phyloP scores from a whole-genome alignment of 2,797 vertebrate species.

The Melanotaenia maccullochi region DNA sequence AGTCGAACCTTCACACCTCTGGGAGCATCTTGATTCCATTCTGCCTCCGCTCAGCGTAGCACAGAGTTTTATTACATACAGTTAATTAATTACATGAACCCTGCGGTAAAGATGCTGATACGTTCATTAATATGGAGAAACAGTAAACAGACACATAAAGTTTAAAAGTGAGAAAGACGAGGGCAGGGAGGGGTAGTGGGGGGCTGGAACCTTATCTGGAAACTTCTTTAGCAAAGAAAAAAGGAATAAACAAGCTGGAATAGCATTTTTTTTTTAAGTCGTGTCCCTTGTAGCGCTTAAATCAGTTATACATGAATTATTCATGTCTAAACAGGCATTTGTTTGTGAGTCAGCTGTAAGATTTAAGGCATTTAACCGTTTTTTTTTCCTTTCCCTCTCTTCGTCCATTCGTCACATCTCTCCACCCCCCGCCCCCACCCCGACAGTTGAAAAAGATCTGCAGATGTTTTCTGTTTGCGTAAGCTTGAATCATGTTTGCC shows the following conservation, averaged over 20 bases:
- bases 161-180: conserved; percentile 69
- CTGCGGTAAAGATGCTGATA: conserved; percentile 59
- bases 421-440: no score
- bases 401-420: neutral
- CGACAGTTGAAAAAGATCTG: conserved; percentile 49
- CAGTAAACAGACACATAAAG: conserved; percentile 62
- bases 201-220: conserved; percentile 56
- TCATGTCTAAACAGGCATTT: conserved; percentile 58
- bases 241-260: conserved; percentile 29
- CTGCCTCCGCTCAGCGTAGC: conserved; percentile 15
- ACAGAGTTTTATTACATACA: conserved; percentile 56
- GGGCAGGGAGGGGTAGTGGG: conserved; percentile 27
- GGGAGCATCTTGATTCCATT: neutral
- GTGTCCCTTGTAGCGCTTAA: conserved; percentile 58
- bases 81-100: conserved; percentile 65
- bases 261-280: conserved; percentile 29
- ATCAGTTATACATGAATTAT: conserved; percentile 68
- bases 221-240: conserved; percentile 23
- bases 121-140: conserved; percentile 59
- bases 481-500: conserved; percentile 27
- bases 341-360: conserved; percentile 53
- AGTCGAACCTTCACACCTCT: conserved; percentile 16
- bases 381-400: neutral
- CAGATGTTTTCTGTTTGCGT: conserved; percentile 55
- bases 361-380: conserved; percentile 53